These are phyloP conservation scores for Neodiprion virginianus DNA, from an alignment of 1,140 invertebrate genomes.

Conservation along the genomic window DNA sequence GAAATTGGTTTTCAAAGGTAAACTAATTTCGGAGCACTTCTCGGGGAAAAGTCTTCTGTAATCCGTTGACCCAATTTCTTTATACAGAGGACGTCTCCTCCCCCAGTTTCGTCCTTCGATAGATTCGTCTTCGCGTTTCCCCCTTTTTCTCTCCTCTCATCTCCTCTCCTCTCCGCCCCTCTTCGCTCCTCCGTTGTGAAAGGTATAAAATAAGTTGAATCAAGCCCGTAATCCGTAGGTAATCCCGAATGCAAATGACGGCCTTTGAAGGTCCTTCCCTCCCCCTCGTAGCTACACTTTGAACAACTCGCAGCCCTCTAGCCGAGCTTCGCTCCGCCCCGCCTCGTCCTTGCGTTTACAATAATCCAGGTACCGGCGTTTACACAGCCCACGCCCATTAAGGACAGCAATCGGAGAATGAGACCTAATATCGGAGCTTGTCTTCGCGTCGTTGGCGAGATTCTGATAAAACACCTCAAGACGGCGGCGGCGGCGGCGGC, in stretches of 20 bases:
- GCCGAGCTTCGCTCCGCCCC: no score
- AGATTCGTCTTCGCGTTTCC: constrained; percentile 10
- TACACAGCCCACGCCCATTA: no score
- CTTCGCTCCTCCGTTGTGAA: background rate
- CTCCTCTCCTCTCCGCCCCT: no score
- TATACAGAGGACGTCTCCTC: constrained; percentile 28
- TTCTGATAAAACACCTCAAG: no score
- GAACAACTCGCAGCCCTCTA: no score
- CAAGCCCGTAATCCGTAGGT: constrained; percentile 19
- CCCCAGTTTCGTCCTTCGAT: constrained; percentile 22
- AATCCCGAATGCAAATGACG: constrained; percentile 47
- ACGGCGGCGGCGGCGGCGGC: no score
- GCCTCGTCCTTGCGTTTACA: no score
- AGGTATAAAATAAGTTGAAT: constrained; percentile 11
- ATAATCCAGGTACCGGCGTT: no score
- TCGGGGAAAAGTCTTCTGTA: constrained; percentile 27
- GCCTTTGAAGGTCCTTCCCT: constrained; percentile 40
- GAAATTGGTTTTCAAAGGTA: constrained; percentile 42
- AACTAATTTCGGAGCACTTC: constrained; percentile 40
- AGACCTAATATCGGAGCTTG: no score
- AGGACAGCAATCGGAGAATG: no score
- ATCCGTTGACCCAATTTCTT: constrained; percentile 26
- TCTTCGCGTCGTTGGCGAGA: no score
- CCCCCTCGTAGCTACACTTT: background rate
- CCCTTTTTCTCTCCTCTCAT: no score